Evolutionary conservation across 2,797 vertebrate species (phyloP).

Genomic region (Acestrorhynchus altus): DNA sequence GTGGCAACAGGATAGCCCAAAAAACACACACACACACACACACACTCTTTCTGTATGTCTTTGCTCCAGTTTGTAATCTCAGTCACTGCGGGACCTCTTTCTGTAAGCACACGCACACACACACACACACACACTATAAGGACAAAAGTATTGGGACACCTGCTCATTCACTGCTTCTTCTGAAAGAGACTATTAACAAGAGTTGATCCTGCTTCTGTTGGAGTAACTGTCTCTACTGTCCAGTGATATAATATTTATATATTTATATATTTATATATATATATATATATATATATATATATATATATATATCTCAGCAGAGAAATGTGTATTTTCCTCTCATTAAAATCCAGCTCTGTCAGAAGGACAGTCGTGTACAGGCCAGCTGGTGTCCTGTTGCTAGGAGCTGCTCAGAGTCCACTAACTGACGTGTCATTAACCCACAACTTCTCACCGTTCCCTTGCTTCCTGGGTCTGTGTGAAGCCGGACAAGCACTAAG

Average conservation of each 20-base stretch:
- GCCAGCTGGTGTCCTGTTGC: constrained; percentile 23
- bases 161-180: too few species aligned
- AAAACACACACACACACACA: neutral
- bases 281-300: neutral
- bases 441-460: too few species aligned
- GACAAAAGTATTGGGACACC: too few species aligned
- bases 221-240: too few species aligned
- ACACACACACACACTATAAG: neutral
- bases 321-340: constrained; percentile 8
- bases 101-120: constrained; percentile 9
- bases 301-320: neutral
- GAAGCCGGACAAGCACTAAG: neutral
- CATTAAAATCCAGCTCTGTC: constrained; percentile 26
- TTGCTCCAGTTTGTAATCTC: constrained; percentile 21
- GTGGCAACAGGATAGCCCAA: constrained; percentile 3
- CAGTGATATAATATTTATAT: too few species aligned
- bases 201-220: too few species aligned
- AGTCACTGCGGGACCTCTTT: constrained; percentile 13
- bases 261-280: too few species aligned
- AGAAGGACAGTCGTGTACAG: constrained; percentile 6
- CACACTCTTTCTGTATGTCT: neutral
- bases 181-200: too few species aligned
- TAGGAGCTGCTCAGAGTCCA: neutral
- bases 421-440: neutral
- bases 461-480: neutral